A percentile compares a stretch with the other conserved stretches of the same genome.
Conservation (phyloP, 1,140 invertebrate genomes). For the Stegodyphus dumicola region DNA sequence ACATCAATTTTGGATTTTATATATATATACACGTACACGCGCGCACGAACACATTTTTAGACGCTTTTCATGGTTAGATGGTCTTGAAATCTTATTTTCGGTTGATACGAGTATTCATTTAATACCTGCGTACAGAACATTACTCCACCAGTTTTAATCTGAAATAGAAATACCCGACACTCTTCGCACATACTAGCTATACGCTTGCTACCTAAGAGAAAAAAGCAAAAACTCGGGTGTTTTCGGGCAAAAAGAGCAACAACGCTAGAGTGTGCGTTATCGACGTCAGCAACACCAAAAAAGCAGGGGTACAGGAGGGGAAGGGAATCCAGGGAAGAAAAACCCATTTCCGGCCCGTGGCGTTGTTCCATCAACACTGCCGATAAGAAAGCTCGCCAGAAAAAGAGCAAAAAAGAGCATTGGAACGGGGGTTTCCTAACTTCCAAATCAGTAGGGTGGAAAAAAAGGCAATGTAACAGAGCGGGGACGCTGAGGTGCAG, state of each 20-base stretch:
- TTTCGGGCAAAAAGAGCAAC: constrained; percentile 40
- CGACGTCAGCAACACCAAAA: constrained; percentile 48
- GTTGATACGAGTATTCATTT: neutral
- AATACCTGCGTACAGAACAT: neutral
- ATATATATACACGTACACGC: too few species aligned
- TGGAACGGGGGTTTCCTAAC: constrained; percentile 23
- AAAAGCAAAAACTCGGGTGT: constrained; percentile 1
- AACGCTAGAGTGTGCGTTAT: constrained; percentile 36
- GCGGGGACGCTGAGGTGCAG: constrained; percentile 5
- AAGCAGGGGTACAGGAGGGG: constrained; percentile 14
- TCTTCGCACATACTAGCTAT: too few species aligned
- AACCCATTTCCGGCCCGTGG: constrained; percentile 57
- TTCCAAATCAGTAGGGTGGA: constrained; percentile 39
- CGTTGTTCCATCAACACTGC: constrained; percentile 57
- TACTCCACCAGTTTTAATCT: constrained; percentile 45
- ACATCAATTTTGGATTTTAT: too few species aligned
- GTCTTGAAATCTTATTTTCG: neutral
- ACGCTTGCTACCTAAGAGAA: neutral
- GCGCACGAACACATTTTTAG: neutral
- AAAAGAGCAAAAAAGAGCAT: constrained; percentile 28
- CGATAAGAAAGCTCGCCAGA: constrained; percentile 50
- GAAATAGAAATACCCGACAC: too few species aligned
- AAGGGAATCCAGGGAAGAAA: constrained; percentile 27
- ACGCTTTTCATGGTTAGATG: neutral
- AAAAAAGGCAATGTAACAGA: neutral